Evolutionary conservation across 2,797 vertebrate genomes (phyloP), one percentile per base, ranked within the genome.

Genomic region (Amniataba percoides): DNA sequence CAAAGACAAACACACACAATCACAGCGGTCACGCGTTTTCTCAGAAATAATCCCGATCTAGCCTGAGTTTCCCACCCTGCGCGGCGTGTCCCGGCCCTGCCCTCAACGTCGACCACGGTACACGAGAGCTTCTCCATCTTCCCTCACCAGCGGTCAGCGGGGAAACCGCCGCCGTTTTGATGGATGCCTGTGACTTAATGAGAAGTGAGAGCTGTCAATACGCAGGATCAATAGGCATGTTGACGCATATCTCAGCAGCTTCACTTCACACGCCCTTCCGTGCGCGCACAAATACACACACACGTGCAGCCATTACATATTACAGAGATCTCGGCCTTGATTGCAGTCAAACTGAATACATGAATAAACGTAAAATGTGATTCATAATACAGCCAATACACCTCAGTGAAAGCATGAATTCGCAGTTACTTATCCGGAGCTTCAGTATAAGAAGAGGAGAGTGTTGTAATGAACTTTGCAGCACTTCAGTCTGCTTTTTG

Each of bases 181-280:
- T 77, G 78, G 80, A 91, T 82, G 77, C 42, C 59, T n/a, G 65
- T 3, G 21, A 65, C 63, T 84, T 89, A 89, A 90, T 88, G 80
- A 89, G 78, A 86, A 78, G 78, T 71, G 83, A 90, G 80, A 69
- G 84, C 60, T 75, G 67, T 74, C 89, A 90, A 86, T 90, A 74
- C 49, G 27, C 19, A 11, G 13, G 60, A 89, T 92, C 81, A 49
- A 92, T 85, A 67, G 23, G 27, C 11, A 16, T 2, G 34, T 34
- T 61, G 63, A 53, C 60, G 82, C 73, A 73, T 62, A 69, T 81
- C 66, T 71, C 78, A 80, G 65, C 63, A 70, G 71, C 65, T 64
- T 70, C 62, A 62, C 70, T 72, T 59, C 69, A 64, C 52, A 66
- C 42, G 21, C 18, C 55, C 13, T 21, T 39, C n/a, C 62, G 34